A percentile compares a stretch with the other conserved stretches of the same genome.
These are phyloP conservation scores for Pantelozetes paolii DNA, from an alignment of 2,888 invertebrate genomes.

Conservation along the genomic window DNA sequence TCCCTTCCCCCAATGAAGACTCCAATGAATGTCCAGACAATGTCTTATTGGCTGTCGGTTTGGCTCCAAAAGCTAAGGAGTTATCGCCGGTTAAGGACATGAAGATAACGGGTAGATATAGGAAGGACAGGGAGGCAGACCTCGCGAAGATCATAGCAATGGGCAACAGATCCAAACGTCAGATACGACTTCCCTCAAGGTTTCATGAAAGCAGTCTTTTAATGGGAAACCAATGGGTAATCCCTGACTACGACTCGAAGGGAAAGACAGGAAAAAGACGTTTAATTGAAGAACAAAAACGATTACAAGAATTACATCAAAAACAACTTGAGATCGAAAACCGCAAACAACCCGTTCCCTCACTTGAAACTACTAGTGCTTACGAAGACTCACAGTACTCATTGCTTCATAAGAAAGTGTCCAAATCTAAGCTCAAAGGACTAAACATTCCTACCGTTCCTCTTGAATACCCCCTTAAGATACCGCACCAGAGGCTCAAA, in stretches of 20 bases:
- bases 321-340: neutral
- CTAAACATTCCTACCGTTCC: neutral
- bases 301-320: slow-evolving; percentile 23
- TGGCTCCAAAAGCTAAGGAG: neutral
- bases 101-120: slow-evolving; percentile 2
- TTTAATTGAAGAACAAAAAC: slow-evolving; percentile 14
- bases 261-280: slow-evolving; percentile 36
- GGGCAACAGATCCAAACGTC: slow-evolving; percentile 42
- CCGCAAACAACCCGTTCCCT: neutral
- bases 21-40: neutral
- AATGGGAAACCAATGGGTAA: slow-evolving; percentile 45
- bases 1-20: neutral
- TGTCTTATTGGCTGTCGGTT: slow-evolving; percentile 13
- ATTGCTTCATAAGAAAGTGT: neutral
- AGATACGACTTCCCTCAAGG: slow-evolving; percentile 45
- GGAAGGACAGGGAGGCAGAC: slow-evolving; percentile 22
- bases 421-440: neutral
- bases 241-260: slow-evolving; percentile 42
- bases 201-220: slow-evolving; percentile 45
- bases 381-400: neutral
- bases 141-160: slow-evolving; percentile 16
- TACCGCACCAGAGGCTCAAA: slow-evolving; percentile 5
- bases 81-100: neutral
- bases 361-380: neutral
- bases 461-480: neutral